Conservation (phyloP, 2,888 invertebrate species). For the Steinernema hermaphroditum region DNA sequence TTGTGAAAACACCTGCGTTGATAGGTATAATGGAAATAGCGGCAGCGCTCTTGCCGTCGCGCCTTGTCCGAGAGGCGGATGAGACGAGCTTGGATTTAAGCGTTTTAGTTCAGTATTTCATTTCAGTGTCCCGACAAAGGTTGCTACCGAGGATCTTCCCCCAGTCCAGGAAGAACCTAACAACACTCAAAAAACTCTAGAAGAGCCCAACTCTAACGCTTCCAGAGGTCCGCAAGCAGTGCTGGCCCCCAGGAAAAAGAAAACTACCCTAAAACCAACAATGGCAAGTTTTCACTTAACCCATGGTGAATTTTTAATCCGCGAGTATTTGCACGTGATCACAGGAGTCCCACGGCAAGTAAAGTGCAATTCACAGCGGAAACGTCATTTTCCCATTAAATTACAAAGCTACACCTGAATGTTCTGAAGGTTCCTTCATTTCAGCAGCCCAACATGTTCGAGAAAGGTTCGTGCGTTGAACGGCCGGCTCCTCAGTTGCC, state of each 20-base stretch:
- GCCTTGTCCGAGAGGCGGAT: not conserved
- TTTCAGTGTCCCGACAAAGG: not conserved
- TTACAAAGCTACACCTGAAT: no score
- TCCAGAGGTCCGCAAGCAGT: not conserved
- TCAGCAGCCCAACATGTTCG: conserved; percentile 40
- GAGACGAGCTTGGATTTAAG: not conserved
- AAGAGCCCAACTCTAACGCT: not conserved
- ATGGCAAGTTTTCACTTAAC: not conserved
- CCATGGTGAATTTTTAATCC: no score
- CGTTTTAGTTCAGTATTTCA: not conserved
- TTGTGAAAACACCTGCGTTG: conserved; percentile 5
- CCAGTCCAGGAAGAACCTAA: not conserved
- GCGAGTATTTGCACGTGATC: no score
- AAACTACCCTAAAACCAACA: not conserved
- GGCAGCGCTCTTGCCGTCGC: not conserved
- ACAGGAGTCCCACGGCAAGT: no score
- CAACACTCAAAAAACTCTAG: not conserved
- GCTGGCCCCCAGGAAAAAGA: not conserved
- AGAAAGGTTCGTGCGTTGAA: conserved; percentile 33
- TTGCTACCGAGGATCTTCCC: not conserved
- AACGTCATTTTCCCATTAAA: conserved; percentile 5
- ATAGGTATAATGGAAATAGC: not conserved
- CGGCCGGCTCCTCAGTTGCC: conserved; percentile 52
- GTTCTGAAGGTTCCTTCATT: not conserved
- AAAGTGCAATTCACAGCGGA: no score